A percentile compares a stretch with the other conserved stretches of the same genome.
Evolutionary conservation across 2,888 invertebrate species (phyloP).

Genomic region (Euproctis similis): DNA sequence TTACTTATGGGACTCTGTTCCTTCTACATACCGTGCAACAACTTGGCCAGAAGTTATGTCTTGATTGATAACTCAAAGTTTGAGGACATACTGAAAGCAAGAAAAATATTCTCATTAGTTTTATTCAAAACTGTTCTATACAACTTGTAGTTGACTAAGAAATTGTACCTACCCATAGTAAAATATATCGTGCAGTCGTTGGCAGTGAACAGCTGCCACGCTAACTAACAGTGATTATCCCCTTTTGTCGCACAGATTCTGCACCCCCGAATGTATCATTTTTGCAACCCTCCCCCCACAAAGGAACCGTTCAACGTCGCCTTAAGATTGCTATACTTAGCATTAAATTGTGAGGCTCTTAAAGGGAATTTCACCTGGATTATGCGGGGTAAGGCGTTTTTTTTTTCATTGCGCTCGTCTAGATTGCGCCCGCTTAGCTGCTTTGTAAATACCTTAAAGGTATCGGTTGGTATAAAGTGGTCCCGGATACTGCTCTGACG

Average conservation of each 20-base stretch:
- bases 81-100: too few relatives aligned
- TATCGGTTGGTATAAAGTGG: constrained; percentile 64
- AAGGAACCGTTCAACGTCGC: constrained; percentile 46
- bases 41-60: too few relatives aligned
- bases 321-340: constrained; percentile 69
- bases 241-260: constrained; percentile 16
- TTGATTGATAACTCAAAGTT: too few relatives aligned
- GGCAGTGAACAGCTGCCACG: constrained; percentile 55
- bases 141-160: too few relatives aligned
- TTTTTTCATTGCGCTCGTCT: constrained; percentile 52
- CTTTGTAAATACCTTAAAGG: constrained; percentile 71
- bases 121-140: too few relatives aligned
- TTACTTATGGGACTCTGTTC: too few relatives aligned
- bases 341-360: constrained; percentile 69
- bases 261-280: constrained; percentile 48
- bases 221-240: constrained; percentile 62
- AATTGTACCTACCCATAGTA: too few relatives aligned
- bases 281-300: constrained; percentile 63
- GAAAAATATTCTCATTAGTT: too few relatives aligned
- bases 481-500: constrained; percentile 58
- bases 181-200: constrained; percentile 46
- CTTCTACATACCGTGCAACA: too few relatives aligned
- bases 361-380: constrained; percentile 60
- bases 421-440: constrained; percentile 57
- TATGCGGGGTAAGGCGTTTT: constrained; percentile 41